These are phyloP conservation scores for Sepiola atlantica DNA, from an alignment of 2,888 invertebrate species.

Conservation along the genomic window DNA sequence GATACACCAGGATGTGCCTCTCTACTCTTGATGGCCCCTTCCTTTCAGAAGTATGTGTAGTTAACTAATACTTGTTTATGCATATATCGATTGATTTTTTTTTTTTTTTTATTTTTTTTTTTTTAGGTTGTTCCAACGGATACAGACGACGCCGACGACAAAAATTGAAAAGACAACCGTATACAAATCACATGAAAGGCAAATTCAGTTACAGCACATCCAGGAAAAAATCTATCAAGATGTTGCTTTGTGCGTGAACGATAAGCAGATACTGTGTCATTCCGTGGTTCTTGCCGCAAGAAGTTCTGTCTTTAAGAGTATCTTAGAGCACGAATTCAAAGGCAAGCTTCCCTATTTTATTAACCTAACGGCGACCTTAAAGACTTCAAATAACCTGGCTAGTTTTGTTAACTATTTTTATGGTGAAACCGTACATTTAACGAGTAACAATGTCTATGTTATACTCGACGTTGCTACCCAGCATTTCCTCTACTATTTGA, in stretches of 20 bases:
- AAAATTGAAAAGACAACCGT: background rate
- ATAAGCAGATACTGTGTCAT: background rate
- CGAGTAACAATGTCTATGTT: background rate
- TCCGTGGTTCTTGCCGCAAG: background rate
- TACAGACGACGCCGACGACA: background rate
- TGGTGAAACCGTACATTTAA: background rate
- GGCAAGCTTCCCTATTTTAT: background rate
- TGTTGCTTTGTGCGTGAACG: background rate
- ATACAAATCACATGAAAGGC: background rate
- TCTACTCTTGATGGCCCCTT: too few relatives aligned
- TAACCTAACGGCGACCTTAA: background rate
- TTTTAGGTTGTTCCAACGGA: background rate
- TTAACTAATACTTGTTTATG: too few relatives aligned
- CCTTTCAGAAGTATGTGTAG: too few relatives aligned
- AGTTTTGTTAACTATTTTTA: background rate
- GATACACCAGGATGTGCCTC: too few relatives aligned
- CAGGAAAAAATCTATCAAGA: background rate
- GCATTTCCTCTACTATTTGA: background rate
- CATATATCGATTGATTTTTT: background rate
- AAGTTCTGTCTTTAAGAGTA: background rate
- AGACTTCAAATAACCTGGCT: background rate
- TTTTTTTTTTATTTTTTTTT: background rate
- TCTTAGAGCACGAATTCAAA: background rate
- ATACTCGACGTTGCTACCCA: background rate
- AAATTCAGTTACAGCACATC: background rate